Conservation (phyloP, 2,113 vertebrate species). For the Neodontobutis hainanensis region DNA sequence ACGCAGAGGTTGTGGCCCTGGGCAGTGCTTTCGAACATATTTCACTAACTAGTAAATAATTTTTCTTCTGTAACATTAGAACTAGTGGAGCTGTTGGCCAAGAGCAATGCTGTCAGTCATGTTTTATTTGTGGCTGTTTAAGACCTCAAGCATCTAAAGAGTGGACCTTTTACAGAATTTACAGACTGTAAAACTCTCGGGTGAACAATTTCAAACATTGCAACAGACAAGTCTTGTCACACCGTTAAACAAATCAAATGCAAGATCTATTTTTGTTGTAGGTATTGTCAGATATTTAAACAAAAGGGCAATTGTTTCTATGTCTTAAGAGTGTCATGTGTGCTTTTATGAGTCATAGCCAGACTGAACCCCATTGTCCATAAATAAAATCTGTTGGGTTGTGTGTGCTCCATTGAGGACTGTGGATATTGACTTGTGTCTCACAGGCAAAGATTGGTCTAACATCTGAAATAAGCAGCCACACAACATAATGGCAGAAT, state of each 20-base stretch:
- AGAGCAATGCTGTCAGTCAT: conserved; percentile 9
- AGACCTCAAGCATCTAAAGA: neutral
- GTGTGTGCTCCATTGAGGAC: conserved; percentile 21
- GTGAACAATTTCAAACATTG: too few species aligned
- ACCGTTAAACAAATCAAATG: too few species aligned
- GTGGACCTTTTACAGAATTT: neutral
- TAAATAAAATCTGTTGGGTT: conserved; percentile 7
- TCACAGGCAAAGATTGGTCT: conserved; percentile 3
- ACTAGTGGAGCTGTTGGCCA: neutral
- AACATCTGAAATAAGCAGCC: conserved; percentile 11
- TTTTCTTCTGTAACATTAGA: conserved; percentile 1
- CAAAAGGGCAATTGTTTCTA: neutral
- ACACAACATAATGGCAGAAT: conserved; percentile 18
- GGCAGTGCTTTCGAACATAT: conserved; percentile 6
- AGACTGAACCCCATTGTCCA: conserved; percentile 7
- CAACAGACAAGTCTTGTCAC: too few species aligned
- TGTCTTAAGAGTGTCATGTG: neutral
- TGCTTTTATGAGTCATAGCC: neutral
- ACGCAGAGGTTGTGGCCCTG: conserved; percentile 8
- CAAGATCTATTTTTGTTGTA: too few species aligned
- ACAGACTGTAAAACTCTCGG: neutral
- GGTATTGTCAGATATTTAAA: neutral
- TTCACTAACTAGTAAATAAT: conserved; percentile 25
- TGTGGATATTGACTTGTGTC: conserved; percentile 40
- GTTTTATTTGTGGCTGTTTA: conserved; percentile 8